Evolutionary conservation across 2,113 vertebrate species (phyloP).

Genomic region (Toxostoma redivivum): DNA sequence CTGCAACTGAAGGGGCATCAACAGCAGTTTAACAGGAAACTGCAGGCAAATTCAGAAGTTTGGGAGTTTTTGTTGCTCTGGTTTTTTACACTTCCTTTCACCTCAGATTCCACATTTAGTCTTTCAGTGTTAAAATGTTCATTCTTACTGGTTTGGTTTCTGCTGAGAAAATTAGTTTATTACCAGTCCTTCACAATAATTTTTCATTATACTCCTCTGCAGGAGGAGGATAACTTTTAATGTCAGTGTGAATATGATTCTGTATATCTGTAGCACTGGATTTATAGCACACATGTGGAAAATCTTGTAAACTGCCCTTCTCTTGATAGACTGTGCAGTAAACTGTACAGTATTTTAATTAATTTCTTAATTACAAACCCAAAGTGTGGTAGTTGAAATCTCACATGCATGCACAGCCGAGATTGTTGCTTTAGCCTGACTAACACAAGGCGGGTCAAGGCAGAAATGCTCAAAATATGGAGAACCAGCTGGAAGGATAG

Average conservation of each 20-base stretch:
- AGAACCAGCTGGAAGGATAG: constrained; percentile 39
- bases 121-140: neutral
- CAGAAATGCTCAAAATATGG: constrained; percentile 29
- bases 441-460: neutral
- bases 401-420: constrained; percentile 41
- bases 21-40: neutral
- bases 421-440: constrained; percentile 10
- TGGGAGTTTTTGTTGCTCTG: neutral
- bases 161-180: constrained; percentile 53
- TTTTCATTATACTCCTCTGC: constrained; percentile 52
- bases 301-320: constrained; percentile 56
- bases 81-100: neutral
- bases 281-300: constrained; percentile 42
- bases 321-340: constrained; percentile 59
- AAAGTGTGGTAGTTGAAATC: constrained; percentile 48
- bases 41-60: neutral
- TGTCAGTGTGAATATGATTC: constrained; percentile 26
- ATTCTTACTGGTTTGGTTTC: neutral
- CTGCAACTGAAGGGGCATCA: neutral
- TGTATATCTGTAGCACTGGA: constrained; percentile 25
- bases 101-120: neutral
- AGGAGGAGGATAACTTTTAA: constrained; percentile 53
- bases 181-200: constrained; percentile 23
- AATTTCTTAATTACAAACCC: constrained; percentile 64
- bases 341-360: constrained; percentile 73